phyloP scores from a whole-genome alignment of 2,888 invertebrate species.

The Lumbricus terrestris region DNA sequence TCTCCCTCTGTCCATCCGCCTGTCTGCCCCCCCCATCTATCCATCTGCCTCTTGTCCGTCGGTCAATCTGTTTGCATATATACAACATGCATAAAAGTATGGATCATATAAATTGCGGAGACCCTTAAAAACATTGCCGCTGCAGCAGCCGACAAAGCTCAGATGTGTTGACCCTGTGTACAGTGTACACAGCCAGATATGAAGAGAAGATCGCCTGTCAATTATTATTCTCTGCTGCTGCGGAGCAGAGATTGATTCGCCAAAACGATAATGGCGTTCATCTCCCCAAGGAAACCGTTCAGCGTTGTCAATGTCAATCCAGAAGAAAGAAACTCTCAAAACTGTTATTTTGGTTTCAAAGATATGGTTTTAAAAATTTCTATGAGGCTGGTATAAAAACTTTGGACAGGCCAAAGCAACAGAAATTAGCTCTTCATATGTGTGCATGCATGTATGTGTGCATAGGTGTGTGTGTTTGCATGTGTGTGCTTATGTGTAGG shows the following conservation, averaged over 20 bases:
- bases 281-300: neutral
- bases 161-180: neutral
- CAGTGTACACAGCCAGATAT: no score
- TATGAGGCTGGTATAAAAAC: neutral
- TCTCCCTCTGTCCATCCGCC: neutral
- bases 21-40: neutral
- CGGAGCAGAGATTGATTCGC: no score
- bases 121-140: no score
- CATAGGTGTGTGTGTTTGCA: neutral
- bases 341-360: no score
- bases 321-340: no score
- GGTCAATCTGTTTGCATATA: neutral
- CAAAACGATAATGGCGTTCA: no score
- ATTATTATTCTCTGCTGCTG: no score
- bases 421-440: neutral
- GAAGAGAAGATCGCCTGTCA: no score
- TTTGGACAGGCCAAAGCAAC: neutral
- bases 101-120: neutral
- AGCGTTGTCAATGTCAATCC: neutral
- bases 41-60: neutral
- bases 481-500: no score
- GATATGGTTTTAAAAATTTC: neutral
- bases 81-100: neutral
- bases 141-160: neutral
- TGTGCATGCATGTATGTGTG: neutral